Percentiles rank a stretch among this genome's conserved stretches.
These are phyloP conservation scores for Habroteleia sp. DNA, from an alignment of 2,888 invertebrate species.

Conservation along the genomic window DNA sequence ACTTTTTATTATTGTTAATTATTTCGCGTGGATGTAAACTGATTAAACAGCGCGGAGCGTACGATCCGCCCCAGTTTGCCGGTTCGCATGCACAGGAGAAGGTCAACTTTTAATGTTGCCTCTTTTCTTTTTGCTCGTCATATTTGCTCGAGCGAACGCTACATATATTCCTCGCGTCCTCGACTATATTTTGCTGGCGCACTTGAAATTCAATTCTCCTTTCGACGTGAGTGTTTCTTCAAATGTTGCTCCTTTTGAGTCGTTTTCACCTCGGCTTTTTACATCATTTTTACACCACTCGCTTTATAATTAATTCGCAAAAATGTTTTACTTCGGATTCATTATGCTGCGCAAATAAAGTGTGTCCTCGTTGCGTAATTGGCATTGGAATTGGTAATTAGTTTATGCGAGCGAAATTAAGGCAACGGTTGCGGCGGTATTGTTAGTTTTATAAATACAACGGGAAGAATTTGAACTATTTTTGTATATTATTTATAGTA, in stretches of 20 bases:
- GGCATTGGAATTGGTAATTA: background rate
- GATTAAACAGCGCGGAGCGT: conserved; percentile 14
- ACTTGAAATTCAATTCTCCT: conserved; percentile 56
- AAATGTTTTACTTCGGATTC: conserved; percentile 25
- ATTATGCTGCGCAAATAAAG: conserved; percentile 23
- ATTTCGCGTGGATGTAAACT: conserved; percentile 27
- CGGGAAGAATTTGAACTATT: no score
- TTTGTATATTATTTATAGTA: no score
- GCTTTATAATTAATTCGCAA: conserved; percentile 41
- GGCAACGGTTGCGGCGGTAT: no score
- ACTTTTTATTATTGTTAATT: conserved; percentile 33
- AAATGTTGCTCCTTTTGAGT: conserved; percentile 52
- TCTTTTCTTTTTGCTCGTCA: conserved; percentile 24
- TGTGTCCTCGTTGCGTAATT: background rate
- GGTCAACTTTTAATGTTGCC: conserved; percentile 40
- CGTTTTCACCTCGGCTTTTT: conserved; percentile 27
- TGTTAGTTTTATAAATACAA: no score
- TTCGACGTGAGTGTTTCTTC: conserved; percentile 52
- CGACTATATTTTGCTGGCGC: conserved; percentile 27
- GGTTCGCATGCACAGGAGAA: conserved; percentile 9
- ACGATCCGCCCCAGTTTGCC: conserved; percentile 27
- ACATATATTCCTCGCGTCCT: conserved; percentile 21
- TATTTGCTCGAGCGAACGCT: conserved; percentile 10
- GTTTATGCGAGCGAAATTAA: no score
- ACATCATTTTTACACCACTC: conserved; percentile 19